Evolutionary conservation across 1,140 invertebrate genomes (phyloP).

Genomic region (Araneus ventricosus): DNA sequence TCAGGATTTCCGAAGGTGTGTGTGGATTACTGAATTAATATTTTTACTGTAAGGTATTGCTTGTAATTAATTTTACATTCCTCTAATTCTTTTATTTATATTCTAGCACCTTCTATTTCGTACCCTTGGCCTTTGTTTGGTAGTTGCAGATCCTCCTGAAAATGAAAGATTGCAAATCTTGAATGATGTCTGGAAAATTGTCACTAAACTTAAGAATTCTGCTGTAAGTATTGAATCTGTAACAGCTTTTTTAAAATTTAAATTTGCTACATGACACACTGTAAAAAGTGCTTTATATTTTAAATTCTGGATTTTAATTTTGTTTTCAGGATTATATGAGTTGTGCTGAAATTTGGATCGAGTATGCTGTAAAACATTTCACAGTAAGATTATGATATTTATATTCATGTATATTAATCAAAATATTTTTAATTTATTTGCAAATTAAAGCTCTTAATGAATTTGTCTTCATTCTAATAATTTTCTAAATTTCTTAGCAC

Average conservation of each 20-base stretch:
- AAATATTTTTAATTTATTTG: no score
- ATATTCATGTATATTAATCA: no score
- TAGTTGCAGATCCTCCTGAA: conserved; percentile 85
- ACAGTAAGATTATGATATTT: conserved; percentile 86
- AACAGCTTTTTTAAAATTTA: no score
- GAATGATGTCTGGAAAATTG: conserved; percentile 89
- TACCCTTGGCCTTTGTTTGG: conserved; percentile 87
- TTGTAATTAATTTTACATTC: not conserved
- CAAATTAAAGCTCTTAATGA: no score
- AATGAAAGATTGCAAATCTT: conserved; percentile 85
- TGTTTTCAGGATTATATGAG: conserved; percentile 85
- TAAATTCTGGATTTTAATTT: conserved; percentile 41
- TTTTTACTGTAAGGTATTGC: not conserved
- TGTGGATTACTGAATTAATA: not conserved
- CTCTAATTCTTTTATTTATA: conserved; percentile 16
- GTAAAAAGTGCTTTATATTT: no score
- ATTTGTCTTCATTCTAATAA: no score
- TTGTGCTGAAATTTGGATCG: conserved; percentile 93
- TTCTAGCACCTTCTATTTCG: conserved; percentile 81
- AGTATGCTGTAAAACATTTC: conserved; percentile 92
- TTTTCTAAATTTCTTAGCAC: no score
- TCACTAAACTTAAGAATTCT: conserved; percentile 87
- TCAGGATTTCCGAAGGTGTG: conserved; percentile 81
- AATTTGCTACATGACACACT: no score
- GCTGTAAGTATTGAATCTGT: conserved; percentile 64